phyloP scores from a whole-genome alignment of 35 echinoderm and acorn worm genomes.

The Lytechinus variegatus region DNA sequence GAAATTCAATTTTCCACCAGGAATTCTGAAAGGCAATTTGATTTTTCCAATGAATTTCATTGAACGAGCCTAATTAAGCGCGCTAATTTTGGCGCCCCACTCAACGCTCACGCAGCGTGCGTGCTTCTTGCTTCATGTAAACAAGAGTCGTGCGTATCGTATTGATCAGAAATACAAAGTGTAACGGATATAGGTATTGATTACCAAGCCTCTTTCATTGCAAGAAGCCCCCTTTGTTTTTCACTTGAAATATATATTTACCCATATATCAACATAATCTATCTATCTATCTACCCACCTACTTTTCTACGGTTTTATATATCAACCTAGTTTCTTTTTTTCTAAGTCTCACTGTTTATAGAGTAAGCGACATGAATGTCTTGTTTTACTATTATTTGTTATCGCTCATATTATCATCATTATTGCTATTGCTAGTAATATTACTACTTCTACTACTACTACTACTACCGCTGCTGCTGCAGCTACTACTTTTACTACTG shows the following conservation, averaged over 20 bases:
- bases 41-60: background rate
- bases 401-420: background rate
- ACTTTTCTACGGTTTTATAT: too few species aligned
- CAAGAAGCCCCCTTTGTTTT: background rate
- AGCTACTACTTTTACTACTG: too few species aligned
- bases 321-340: too few species aligned
- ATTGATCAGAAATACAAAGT: background rate
- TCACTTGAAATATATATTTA: background rate
- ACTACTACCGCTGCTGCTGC: too few species aligned
- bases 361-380: too few species aligned
- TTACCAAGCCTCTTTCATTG: background rate
- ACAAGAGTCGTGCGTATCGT: background rate
- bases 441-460: too few species aligned
- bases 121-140: background rate
- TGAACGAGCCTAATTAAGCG: constrained; percentile 1
- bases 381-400: background rate
- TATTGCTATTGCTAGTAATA: background rate
- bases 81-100: background rate
- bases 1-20: background rate
- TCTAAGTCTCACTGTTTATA: too few species aligned
- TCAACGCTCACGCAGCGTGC: background rate
- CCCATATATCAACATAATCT: background rate
- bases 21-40: background rate
- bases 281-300: background rate
- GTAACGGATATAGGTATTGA: constrained; percentile 1